These are phyloP conservation scores for Catharus minimus DNA, from an alignment of 2,113 vertebrate species.

Conservation along the genomic window DNA sequence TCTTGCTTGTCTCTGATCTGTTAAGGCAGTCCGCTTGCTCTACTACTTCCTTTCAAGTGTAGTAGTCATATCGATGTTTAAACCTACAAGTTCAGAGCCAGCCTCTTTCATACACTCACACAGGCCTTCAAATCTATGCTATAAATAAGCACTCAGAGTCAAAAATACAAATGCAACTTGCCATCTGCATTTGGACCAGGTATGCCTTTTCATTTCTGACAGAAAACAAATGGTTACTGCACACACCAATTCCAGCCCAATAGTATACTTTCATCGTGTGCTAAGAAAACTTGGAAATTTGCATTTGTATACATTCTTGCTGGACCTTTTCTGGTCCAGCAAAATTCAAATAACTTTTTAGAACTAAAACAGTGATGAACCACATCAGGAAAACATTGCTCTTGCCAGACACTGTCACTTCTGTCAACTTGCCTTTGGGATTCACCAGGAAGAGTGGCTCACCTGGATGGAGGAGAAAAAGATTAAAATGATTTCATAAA, in stretches of 20 bases:
- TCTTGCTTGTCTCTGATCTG: not conserved
- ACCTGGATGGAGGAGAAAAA: not conserved
- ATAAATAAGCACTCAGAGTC: not conserved
- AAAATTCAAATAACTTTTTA: not conserved
- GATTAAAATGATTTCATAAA: not conserved
- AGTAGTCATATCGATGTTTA: fast-evolving
- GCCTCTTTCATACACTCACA: not conserved
- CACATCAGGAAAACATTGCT: not conserved
- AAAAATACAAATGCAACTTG: not conserved
- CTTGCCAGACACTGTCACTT: not conserved
- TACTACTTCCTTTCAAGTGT: not conserved
- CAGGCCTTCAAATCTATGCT: not conserved
- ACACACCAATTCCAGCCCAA: not conserved
- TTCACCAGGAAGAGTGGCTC: not conserved
- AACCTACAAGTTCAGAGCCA: not conserved
- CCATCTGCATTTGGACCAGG: not conserved
- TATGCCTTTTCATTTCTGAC: not conserved
- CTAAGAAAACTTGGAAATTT: not conserved
- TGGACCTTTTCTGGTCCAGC: not conserved
- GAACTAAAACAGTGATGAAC: not conserved
- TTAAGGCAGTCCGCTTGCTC: not conserved
- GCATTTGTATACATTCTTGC: not conserved
- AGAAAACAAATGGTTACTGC: not conserved
- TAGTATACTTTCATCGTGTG: not conserved
- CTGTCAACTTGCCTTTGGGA: not conserved